Evolutionary conservation across 2,888 invertebrate genomes (phyloP), one percentile per base, ranked within the genome.

Genomic region (Trimorus sp.): DNA sequence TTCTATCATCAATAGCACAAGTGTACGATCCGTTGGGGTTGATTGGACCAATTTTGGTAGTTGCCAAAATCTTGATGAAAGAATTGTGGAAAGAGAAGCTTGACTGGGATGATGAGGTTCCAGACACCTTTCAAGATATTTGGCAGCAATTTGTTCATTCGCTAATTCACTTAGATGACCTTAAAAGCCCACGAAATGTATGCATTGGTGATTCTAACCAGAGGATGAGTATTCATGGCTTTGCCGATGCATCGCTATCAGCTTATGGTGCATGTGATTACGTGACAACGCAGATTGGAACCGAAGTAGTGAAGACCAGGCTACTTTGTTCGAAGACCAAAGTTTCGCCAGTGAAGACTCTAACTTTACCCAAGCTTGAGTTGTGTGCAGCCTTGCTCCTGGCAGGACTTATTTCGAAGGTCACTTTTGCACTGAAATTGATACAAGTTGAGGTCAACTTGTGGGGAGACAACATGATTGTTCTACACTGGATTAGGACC

Each of bases 301-400:
- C 26, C 26, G 26, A 26, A 26, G 26, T 26, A 26, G 26, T 26
- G 26, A 26, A 26, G 26, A 26, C 26, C 26, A 37, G 66, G 0
- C 69, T 85, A 1, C n/a, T 83, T 0, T 85, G 85, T 12, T 63
- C 84, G 0, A 85, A 85, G 53, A 83, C 85, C 6, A 70, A 78
- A 59, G 85, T 82, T 7, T 65, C 82, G 7, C 70, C 78, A 7
- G 15, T 82, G 0, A 65, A 69, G 11, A 48, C 49, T 7, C 5
- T 69, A 0, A 71, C 82, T 2, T 36, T 84, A 51, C 77, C 79
- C 12, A 54, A 77, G 4, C 40, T 40, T 40, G 82, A 82, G 45
- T 36, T 84, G 7, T 49, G 54, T 16, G 79, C 73, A 6, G 79
- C 82, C 4, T 7, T 49, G 12, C 45, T 79, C 2, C 48, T 82